Evolutionary conservation across 2,113 vertebrate species (phyloP).

Genomic region (Gadus chalcogrammus): DNA sequence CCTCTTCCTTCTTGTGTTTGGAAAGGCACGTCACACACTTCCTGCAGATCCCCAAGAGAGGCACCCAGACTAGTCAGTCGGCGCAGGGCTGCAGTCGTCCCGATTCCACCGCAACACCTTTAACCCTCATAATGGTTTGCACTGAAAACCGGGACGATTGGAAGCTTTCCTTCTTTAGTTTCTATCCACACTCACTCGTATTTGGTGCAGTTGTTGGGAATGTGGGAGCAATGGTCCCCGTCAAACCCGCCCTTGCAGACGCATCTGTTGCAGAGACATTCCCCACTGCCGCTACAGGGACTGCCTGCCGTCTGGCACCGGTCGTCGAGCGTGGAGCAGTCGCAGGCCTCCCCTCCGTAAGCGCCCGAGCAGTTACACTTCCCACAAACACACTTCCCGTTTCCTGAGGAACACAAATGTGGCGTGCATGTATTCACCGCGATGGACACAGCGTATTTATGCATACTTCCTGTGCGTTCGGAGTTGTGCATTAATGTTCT

Average conservation of each 20-base stretch:
- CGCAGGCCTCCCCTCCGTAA: constrained; percentile 64
- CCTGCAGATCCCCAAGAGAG: not conserved
- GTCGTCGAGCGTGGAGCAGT: constrained; percentile 52
- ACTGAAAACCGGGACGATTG: too few species aligned
- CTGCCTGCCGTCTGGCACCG: constrained; percentile 30
- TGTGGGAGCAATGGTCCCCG: constrained; percentile 57
- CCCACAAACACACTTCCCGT: constrained; percentile 69
- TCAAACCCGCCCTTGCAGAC: constrained; percentile 57
- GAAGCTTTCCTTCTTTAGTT: not conserved
- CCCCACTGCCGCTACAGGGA: constrained; percentile 64
- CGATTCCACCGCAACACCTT: too few species aligned
- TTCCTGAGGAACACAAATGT: constrained; percentile 37
- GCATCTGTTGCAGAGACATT: constrained; percentile 71
- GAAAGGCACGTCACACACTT: constrained; percentile 8
- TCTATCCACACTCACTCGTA: constrained; percentile 41
- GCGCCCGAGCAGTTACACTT: constrained; percentile 55
- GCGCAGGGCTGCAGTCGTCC: too few species aligned
- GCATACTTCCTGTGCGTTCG: too few species aligned
- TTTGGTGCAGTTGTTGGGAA: constrained; percentile 50
- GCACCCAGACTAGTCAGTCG: not conserved
- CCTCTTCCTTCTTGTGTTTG: too few species aligned
- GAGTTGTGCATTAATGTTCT: not conserved
- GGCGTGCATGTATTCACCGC: not conserved
- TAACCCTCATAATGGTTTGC: too few species aligned
- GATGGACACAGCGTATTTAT: not conserved